These are phyloP conservation scores for Adrianichthys oophorus DNA, from an alignment of 2,797 vertebrate species.

Conservation along the genomic window DNA sequence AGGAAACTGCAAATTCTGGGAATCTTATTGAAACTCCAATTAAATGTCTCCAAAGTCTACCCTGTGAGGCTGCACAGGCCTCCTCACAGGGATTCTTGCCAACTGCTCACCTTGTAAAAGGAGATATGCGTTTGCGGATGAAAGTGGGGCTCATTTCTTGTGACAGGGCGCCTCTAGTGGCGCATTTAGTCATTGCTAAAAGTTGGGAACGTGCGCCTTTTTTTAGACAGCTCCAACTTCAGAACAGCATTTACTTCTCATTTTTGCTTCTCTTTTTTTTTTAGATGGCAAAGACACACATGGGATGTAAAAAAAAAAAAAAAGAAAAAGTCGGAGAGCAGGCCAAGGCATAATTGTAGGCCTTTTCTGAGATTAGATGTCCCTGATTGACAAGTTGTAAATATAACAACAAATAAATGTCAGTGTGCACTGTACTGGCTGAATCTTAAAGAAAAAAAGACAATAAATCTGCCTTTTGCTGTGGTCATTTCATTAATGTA, in stretches of 20 bases:
- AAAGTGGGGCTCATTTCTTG: conserved; percentile 62
- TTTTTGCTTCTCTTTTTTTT: conserved; percentile 14
- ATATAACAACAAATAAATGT: conserved; percentile 74
- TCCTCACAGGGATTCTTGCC: no score
- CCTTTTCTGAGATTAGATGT: conserved; percentile 70
- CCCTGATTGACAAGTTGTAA: conserved; percentile 70
- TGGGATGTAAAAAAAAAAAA: conserved; percentile 27
- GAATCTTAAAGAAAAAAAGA: conserved; percentile 57
- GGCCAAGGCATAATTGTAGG: conserved; percentile 64
- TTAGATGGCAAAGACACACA: conserved; percentile 22
- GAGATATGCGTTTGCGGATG: conserved; percentile 35
- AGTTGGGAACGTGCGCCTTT: conserved; percentile 40
- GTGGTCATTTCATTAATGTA: conserved; percentile 76
- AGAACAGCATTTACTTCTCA: conserved; percentile 15
- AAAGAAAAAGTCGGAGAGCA: conserved; percentile 30
- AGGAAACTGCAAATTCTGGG: conserved; percentile 62
- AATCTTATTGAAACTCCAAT: conserved; percentile 26
- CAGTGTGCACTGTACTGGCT: conserved; percentile 61
- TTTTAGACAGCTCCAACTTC: conserved; percentile 26
- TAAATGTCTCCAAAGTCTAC: no score
- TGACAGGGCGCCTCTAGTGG: conserved; percentile 75
- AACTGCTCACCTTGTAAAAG: conserved; percentile 4
- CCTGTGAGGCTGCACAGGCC: not conserved
- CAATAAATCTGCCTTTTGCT: conserved; percentile 68
- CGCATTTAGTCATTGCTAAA: conserved; percentile 49